Percentiles rank a stretch among this genome's conserved stretches.
phyloP scores from a whole-genome alignment of 2,888 invertebrate genomes.

The Sepioteuthis lessoniana region DNA sequence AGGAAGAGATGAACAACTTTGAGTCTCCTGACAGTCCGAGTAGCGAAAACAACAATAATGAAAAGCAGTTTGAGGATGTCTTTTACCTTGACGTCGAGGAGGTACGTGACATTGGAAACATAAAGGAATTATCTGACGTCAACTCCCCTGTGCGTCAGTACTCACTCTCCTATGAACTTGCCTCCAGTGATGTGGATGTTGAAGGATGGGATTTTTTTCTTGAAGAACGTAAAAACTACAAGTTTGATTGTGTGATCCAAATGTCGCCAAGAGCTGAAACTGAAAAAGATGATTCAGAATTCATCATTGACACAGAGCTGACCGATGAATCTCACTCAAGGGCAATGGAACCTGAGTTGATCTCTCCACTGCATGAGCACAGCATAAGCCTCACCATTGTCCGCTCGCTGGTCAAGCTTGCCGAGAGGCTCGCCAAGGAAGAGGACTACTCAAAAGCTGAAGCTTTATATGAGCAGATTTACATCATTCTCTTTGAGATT shows the following conservation, averaged over 20 bases:
- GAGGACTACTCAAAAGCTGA: constrained; percentile 67
- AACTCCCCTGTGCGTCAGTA: constrained; percentile 64
- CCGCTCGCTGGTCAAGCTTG: constrained; percentile 64
- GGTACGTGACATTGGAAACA: constrained; percentile 59
- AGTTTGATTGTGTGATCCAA: constrained; percentile 64
- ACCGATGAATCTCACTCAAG: constrained; percentile 40
- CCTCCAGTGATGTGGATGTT: constrained; percentile 62
- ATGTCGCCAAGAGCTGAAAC: constrained; percentile 54
- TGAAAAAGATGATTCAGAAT: constrained; percentile 47
- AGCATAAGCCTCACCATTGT: constrained; percentile 66
- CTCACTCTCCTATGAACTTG: constrained; percentile 65
- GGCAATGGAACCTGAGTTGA: constrained; percentile 55
- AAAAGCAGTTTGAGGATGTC: constrained; percentile 51
- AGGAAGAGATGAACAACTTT: constrained; percentile 55
- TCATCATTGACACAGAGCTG: background rate
- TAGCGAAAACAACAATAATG: constrained; percentile 54
- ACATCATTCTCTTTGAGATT: constrained; percentile 68
- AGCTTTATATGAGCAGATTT: constrained; percentile 66
- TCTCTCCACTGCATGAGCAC: constrained; percentile 66
- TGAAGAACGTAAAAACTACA: constrained; percentile 64
- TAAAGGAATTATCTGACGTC: constrained; percentile 56
- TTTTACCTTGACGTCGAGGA: constrained; percentile 53
- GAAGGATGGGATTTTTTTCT: constrained; percentile 69
- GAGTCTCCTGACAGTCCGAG: constrained; percentile 51
- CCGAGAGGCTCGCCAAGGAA: constrained; percentile 63